Base-by-base conservation (phyloP, 2,888 invertebrate species). In the Eupeodes latifasciatus region DNA sequence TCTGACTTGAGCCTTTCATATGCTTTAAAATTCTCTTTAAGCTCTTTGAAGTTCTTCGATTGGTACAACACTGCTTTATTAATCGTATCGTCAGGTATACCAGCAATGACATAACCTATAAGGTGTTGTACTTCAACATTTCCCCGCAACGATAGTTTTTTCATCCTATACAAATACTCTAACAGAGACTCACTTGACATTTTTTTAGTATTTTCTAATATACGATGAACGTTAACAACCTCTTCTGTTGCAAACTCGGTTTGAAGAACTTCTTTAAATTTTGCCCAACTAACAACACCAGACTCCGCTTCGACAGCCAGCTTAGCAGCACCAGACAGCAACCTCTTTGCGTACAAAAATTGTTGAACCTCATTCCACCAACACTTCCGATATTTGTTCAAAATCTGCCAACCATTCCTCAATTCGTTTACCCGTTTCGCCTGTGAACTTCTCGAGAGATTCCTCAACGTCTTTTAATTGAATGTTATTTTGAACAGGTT, bases 351-450 rank as follows among this genome's bases (percentile, higher is more conserved):
- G 51, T 16, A 51, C 51, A 55, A 27, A 57, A 27, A 57, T 27
- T 27, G 27, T 57, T 57, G 57, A 59, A 59, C 59, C 7, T 59
- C 59, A 14, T 59, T 59, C 59, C 59, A 59, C 34, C 14, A 34
- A 59, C 59, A 59, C 59, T 19, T 55, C 55, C 19, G 55, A 55
- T 11, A 55, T 55, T 55, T 55, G 55, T 19, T 55, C 55, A 55
- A 55, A 55, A 55, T 55, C 55, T 55, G 19, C 19, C 55, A 55
- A 55, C 55, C 55, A 55, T 19, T 55, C 11, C 11, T 55, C 55
- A 55, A 55, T 19, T 55, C 55, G 11, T 55, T 55, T 55, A 19
- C 55, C 55, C 11, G 55, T 19, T 55, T 55, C 55, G 19, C 55
- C 10, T 27, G 55, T 55, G 11, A 55, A 55, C 19, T 34, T 59